Evolutionary conservation across 2,113 vertebrate genomes (phyloP), one percentile per base, ranked within the genome.

Genomic region (Gopherus evgoodei): DNA sequence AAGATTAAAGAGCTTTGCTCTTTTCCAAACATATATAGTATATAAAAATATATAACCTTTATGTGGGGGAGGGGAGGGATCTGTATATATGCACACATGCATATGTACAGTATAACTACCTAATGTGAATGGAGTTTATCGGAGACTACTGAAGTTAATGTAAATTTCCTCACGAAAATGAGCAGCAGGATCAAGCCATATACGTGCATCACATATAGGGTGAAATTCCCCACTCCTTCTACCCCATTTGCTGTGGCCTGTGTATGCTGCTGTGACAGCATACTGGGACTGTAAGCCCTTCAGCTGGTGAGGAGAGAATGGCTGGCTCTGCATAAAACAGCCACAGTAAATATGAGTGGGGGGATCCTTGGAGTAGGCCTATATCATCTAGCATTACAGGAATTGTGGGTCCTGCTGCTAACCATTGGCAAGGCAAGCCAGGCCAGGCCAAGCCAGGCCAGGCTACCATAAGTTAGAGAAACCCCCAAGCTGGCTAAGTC

Each of bases 361-460:
- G 11, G 38, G 24, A 4, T 27, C 42, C 44, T 78, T 78, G 86
- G 38, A 50, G 94, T 90, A 75, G 76, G 50, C 62, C 89, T 94
- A 94, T 95, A 89, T 86, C 90, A 93, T 91, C 0, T 81, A 87
- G 35, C n/a, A 35, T 84, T 84, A 1, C 19, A 49, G 93, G 86
- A 87, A 87, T 94, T 94, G 84, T 88, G 62, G 16, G 86, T 93
- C 56, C 89, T 92, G 65, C 87, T 35, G 7, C 92, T 89, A 96
- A 92, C 94, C 86, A 96, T 27, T 27, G 42, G 75, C 24, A 29
- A 1, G 49, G 4, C 50, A 25, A 11, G 22, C 86, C 94, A 95
- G 87, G 35, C 87, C 96, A 29, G 1, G 47, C 47, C 47, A 44
- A 44, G 44, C 44, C 44, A 44, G 44, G 1, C 91, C 90, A 96